phyloP scores from a whole-genome alignment of 92 coral and sea anemone species.

The Ricordea florida region DNA sequence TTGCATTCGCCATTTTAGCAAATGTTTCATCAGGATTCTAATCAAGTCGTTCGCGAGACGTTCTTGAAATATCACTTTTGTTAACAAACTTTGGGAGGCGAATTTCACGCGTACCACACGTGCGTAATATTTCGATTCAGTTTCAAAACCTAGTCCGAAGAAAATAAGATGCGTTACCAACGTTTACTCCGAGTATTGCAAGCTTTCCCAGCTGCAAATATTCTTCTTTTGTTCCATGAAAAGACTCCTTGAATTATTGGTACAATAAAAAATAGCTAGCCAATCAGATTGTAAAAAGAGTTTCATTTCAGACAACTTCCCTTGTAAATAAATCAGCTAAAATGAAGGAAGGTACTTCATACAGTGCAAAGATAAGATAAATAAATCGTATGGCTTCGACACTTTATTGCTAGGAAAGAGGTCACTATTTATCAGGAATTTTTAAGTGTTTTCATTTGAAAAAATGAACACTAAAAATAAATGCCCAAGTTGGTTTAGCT shows the following conservation, averaged over 20 bases:
- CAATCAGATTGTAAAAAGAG: conserved; percentile 3
- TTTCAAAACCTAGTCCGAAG: no score
- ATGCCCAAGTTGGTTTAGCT: no score
- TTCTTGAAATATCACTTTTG: background rate
- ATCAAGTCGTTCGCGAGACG: background rate
- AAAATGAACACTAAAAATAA: no score
- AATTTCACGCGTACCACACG: no score
- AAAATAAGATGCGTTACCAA: no score
- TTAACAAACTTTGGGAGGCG: no score
- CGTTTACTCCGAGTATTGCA: background rate
- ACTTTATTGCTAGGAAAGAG: background rate
- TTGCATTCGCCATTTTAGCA: conserved; percentile 8
- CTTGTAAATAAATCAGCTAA: conserved; percentile 1
- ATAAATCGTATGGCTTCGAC: background rate
- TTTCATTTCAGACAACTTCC: conserved; percentile 9
- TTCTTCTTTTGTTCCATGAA: background rate
- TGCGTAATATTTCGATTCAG: no score
- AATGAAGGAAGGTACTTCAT: background rate
- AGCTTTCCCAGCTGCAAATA: conserved; percentile 28
- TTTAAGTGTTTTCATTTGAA: background rate
- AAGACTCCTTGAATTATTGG: conserved; percentile 9
- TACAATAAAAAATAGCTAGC: background rate
- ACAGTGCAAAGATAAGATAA: background rate
- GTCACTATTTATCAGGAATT: no score
- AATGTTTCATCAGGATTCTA: background rate